Evolutionary conservation across 2,797 vertebrate genomes (phyloP).

Genomic region (Brotula barbata): DNA sequence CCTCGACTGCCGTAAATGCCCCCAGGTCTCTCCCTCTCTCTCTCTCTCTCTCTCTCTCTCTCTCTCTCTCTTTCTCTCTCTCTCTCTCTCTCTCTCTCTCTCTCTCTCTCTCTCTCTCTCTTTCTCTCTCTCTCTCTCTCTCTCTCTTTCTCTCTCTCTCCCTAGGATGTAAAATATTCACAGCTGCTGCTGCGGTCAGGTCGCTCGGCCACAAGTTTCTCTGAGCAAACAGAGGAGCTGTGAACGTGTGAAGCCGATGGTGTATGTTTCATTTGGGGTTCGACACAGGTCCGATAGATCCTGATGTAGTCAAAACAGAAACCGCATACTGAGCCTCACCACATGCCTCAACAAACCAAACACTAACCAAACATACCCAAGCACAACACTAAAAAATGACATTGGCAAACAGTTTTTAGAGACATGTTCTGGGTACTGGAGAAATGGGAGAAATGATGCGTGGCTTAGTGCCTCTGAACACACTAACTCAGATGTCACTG

Average conservation of each 20-base stretch:
- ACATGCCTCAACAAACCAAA: slow-evolving; percentile 76
- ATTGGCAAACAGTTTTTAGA: slow-evolving; percentile 63
- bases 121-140: slow-evolving; percentile 17
- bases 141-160: slow-evolving; percentile 48
- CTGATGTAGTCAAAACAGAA: slow-evolving; percentile 76
- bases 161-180: slow-evolving; percentile 79
- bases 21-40: slow-evolving; percentile 68
- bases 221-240: slow-evolving; percentile 79
- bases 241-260: slow-evolving; percentile 80
- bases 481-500: slow-evolving; percentile 61
- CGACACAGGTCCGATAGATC: slow-evolving; percentile 76
- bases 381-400: slow-evolving; percentile 60
- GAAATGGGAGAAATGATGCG: slow-evolving; percentile 58
- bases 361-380: slow-evolving; percentile 70
- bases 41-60: slow-evolving; percentile 42
- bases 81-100: slow-evolving; percentile 13
- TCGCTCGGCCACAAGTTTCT: slow-evolving; percentile 78
- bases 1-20: slow-evolving; percentile 58
- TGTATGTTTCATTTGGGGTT: slow-evolving; percentile 80
- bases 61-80: slow-evolving; percentile 1
- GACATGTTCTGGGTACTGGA: slow-evolving; percentile 48
- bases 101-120: slow-evolving; percentile 16
- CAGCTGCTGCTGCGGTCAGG: slow-evolving; percentile 82
- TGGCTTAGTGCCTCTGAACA: slow-evolving; percentile 49
- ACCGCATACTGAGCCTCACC: slow-evolving; percentile 72